Conservation (phyloP, 2,113 vertebrate species). For the Etheostoma cragini region DNA sequence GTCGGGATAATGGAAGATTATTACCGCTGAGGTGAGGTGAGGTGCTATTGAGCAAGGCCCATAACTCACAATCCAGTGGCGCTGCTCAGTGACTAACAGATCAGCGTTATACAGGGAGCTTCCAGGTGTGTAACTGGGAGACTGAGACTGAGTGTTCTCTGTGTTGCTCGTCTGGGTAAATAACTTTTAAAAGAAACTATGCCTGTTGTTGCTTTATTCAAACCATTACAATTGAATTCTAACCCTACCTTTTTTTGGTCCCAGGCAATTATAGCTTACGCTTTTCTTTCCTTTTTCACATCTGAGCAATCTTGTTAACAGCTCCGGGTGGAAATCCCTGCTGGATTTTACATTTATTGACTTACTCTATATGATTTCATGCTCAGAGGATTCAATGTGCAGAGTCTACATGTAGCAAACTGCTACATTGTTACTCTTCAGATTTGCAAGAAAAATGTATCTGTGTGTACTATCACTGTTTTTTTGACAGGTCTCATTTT, state of each 20-base stretch:
- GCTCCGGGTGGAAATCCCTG: conserved; percentile 18
- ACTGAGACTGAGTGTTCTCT: conserved; percentile 7
- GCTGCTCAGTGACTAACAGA: not conserved
- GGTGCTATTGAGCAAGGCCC: not conserved
- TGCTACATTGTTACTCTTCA: conserved; percentile 20
- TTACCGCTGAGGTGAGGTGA: not conserved
- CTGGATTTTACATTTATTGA: conserved; percentile 37
- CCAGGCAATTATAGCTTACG: conserved; percentile 8
- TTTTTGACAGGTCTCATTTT: conserved; percentile 15
- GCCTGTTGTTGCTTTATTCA: conserved; percentile 17
- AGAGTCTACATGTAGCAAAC: conserved; percentile 20
- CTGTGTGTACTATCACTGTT: conserved; percentile 18
- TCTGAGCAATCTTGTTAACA: conserved; percentile 30
- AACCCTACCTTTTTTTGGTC: conserved; percentile 6
- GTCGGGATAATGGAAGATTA: not conserved
- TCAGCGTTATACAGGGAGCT: not conserved
- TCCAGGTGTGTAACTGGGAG: conserved; percentile 15
- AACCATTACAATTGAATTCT: conserved; percentile 21
- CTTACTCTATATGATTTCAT: conserved; percentile 28
- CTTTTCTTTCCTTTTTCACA: conserved; percentile 3
- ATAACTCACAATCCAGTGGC: not conserved
- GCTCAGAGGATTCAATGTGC: not conserved
- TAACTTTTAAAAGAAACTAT: conserved; percentile 22
- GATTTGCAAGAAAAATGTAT: conserved; percentile 14
- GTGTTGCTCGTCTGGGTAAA: conserved; percentile 2